phyloP scores from a whole-genome alignment of 2,113 vertebrate species.

The Acrocephalus kingi region DNA sequence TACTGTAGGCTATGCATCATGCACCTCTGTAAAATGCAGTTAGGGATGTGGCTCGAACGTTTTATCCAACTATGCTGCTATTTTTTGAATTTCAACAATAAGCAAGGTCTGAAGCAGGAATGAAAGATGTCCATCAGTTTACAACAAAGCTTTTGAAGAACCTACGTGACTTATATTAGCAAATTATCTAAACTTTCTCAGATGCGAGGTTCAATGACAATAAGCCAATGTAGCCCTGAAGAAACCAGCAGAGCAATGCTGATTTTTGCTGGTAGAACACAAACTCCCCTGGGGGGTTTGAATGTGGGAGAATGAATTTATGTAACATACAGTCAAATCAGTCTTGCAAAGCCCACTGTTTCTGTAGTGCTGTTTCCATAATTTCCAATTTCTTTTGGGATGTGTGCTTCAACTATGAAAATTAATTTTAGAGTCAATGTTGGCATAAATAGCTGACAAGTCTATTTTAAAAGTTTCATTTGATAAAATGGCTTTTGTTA shows the following conservation, averaged over 20 bases:
- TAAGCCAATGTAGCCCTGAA: not conserved
- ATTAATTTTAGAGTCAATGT: not conserved
- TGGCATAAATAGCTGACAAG: not conserved
- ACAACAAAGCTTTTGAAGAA: not conserved
- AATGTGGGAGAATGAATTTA: not conserved
- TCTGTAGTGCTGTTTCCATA: not conserved
- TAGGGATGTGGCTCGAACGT: not conserved
- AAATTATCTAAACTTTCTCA: not conserved
- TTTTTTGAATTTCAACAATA: not conserved
- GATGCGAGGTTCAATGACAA: not conserved
- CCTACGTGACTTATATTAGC: not conserved
- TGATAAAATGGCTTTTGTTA: not conserved
- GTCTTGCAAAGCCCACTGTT: not conserved
- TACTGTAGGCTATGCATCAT: not conserved
- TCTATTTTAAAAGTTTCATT: not conserved
- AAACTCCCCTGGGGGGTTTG: not conserved
- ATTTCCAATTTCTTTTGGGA: slow-evolving; percentile 1
- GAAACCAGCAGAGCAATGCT: not conserved
- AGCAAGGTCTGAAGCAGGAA: not conserved
- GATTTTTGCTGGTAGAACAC: not conserved
- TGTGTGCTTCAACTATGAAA: not conserved
- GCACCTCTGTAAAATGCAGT: not conserved
- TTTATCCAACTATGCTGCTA: not conserved
- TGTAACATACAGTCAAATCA: not conserved
- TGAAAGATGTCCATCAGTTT: not conserved